phyloP scores from a whole-genome alignment of 2,797 vertebrate genomes.

The Chiroxiphia lanceolata region DNA sequence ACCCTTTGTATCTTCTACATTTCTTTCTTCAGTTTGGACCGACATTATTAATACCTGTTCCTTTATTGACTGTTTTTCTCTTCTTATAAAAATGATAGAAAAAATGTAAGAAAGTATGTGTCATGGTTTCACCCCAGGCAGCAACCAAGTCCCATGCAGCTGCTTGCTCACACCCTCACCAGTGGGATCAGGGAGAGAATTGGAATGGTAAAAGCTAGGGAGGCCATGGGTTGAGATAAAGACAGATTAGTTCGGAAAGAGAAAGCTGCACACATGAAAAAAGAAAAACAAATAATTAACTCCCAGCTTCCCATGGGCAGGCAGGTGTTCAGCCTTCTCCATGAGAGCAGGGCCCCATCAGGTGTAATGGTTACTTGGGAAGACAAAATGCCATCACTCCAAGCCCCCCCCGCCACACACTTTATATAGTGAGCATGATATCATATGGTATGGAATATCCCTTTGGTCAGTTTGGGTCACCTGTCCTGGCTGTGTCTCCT shows the following conservation, averaged over 20 bases:
- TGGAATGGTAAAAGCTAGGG: neutral
- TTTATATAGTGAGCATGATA: neutral
- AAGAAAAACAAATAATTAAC: neutral
- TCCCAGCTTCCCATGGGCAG: neutral
- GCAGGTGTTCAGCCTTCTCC: neutral
- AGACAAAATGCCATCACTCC: neutral
- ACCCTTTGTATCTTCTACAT: neutral
- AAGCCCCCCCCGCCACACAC: too few relatives aligned
- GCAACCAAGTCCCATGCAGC: neutral
- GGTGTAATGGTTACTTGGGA: accelerated
- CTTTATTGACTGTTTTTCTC: neutral
- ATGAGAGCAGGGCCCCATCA: neutral
- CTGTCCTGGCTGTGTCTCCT: neutral
- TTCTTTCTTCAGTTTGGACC: neutral
- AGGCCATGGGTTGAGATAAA: neutral
- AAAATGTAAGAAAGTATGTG: neutral
- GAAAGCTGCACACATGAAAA: neutral
- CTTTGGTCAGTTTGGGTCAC: neutral
- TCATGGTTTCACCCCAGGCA: neutral
- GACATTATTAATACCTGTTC: neutral
- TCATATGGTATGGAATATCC: neutral
- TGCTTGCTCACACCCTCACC: neutral
- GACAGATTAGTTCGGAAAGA: neutral
- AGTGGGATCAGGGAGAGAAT: neutral
- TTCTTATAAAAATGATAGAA: neutral